These are phyloP conservation scores for Simalia tracyae DNA, from an alignment of 2,797 vertebrate species.

Conservation along the genomic window DNA sequence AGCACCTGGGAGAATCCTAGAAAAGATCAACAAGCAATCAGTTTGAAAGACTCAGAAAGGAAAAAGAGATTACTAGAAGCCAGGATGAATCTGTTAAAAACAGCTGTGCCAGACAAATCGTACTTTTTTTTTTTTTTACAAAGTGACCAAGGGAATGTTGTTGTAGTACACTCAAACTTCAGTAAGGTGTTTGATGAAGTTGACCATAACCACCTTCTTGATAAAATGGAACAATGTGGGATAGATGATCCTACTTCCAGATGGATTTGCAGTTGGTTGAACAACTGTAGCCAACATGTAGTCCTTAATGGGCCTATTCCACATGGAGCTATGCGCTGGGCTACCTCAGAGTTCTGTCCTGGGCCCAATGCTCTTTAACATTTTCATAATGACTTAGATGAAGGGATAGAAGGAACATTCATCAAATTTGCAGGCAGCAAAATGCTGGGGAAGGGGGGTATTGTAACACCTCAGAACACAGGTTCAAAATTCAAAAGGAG, in stretches of 20 bases:
- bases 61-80: background rate
- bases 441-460: background rate
- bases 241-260: background rate
- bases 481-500: background rate
- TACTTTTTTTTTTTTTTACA: background rate
- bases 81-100: background rate
- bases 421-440: background rate
- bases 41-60: background rate
- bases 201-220: background rate
- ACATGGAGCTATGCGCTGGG: background rate
- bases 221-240: background rate
- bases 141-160: background rate
- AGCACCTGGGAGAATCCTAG: background rate
- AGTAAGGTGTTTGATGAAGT: background rate
- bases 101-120: background rate
- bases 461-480: background rate
- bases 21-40: background rate
- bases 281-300: background rate
- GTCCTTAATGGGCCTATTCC: background rate
- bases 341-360: background rate
- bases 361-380: background rate
- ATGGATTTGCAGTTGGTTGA: background rate
- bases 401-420: background rate
- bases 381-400: background rate
- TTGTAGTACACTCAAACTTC: background rate